phyloP scores from a whole-genome alignment of 1,140 invertebrate species.

The Dendroctonus ponderosae region DNA sequence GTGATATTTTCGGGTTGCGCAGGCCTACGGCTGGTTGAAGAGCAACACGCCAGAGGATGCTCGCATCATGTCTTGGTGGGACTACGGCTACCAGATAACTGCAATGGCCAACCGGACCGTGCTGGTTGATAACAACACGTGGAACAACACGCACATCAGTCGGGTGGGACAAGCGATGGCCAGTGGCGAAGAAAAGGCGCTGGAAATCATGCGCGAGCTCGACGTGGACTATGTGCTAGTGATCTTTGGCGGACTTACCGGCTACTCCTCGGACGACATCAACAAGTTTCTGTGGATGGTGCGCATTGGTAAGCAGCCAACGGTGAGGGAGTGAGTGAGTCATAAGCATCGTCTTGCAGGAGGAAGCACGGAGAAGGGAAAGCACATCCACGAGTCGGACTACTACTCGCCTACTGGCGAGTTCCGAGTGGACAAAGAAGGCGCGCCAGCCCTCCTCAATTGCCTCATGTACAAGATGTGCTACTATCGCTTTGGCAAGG shows the following conservation, averaged over 20 bases:
- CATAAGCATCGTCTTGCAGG: constrained; percentile 47
- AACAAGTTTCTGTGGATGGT: constrained; percentile 99
- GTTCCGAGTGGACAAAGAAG: constrained; percentile 91
- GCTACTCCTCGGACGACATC: constrained; percentile 98
- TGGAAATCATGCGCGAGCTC: constrained; percentile 95
- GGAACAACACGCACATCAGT: constrained; percentile 97
- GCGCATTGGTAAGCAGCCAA: constrained; percentile 66
- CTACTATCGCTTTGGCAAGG: constrained; percentile 90
- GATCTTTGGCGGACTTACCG: constrained; percentile 96
- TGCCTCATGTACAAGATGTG: constrained; percentile 97
- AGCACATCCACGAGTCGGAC: constrained; percentile 93
- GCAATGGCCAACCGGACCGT: constrained; percentile 98
- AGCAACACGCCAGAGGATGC: constrained; percentile 95
- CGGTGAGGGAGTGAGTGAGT: background rate
- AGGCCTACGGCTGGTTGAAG: constrained; percentile 96
- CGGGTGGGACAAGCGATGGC: constrained; percentile 97
- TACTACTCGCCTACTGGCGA: constrained; percentile 94
- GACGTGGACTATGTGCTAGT: constrained; percentile 98
- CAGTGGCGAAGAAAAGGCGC: constrained; percentile 92
- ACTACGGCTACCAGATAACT: constrained; percentile 99
- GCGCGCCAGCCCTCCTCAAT: constrained; percentile 81
- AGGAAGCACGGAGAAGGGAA: constrained; percentile 90
- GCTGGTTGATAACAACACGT: constrained; percentile 98
- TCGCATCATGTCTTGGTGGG: constrained; percentile 99
- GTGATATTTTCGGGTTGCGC: constrained; percentile 72